These are phyloP conservation scores for Chaetodon trifascialis DNA, from an alignment of 2,113 vertebrate species.

Conservation along the genomic window DNA sequence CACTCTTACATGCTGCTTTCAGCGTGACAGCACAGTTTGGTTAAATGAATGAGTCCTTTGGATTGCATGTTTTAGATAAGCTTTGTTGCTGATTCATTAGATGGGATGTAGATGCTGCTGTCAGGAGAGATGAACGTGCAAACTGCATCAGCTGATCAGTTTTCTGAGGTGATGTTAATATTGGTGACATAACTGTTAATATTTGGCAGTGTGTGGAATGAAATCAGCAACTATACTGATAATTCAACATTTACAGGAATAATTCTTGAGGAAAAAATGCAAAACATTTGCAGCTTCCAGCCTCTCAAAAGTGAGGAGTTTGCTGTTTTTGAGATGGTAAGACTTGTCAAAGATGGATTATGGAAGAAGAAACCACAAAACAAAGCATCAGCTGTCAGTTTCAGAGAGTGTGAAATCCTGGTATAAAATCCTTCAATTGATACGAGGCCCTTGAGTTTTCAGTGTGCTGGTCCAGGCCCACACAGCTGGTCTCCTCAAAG, in stretches of 20 bases:
- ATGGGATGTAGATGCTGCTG: too few species aligned
- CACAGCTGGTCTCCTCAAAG: constrained; percentile 14
- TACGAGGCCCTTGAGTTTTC: constrained; percentile 8
- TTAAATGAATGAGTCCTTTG: background rate
- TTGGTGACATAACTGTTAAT: background rate
- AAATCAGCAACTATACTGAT: too few species aligned
- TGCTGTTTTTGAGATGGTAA: background rate
- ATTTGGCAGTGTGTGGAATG: too few species aligned
- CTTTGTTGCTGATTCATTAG: background rate
- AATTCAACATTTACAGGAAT: background rate
- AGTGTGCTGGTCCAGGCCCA: background rate
- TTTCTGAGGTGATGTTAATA: background rate
- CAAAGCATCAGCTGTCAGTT: background rate
- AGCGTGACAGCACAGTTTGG: background rate
- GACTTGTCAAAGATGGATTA: background rate
- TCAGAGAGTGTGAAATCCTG: background rate
- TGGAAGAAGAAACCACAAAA: background rate
- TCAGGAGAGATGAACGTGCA: background rate
- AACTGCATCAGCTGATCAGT: background rate
- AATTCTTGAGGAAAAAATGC: background rate
- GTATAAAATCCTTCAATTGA: background rate
- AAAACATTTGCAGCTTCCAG: background rate
- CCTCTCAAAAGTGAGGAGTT: background rate
- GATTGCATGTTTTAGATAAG: background rate
- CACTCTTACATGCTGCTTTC: background rate